phyloP scores from a whole-genome alignment of 92 coral and sea anemone genomes.

The Umimayanthus chanpuru region DNA sequence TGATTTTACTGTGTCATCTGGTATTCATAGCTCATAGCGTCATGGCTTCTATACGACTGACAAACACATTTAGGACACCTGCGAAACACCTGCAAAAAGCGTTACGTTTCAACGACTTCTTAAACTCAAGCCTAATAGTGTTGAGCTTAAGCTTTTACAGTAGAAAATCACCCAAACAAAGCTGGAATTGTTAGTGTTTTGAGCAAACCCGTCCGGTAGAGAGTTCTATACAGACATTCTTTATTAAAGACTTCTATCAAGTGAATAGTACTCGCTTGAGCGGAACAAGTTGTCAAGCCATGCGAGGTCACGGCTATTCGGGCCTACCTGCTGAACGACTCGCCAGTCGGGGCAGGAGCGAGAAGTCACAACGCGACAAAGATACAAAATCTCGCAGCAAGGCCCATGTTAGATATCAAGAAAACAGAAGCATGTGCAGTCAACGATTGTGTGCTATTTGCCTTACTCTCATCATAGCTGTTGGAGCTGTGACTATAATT shows the following conservation, averaged over 20 bases:
- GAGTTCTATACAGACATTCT: background rate
- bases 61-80: constrained; percentile 1
- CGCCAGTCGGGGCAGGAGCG: background rate
- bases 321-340: constrained; percentile 7
- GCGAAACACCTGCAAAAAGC: constrained; percentile 5
- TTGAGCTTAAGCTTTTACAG: background rate
- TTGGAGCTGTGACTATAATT: constrained; percentile 77
- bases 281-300: background rate
- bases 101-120: constrained; percentile 11
- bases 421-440: constrained; percentile 51
- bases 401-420: constrained; percentile 56
- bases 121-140: background rate
- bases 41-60: background rate
- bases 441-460: constrained; percentile 66
- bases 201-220: background rate
- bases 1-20: constrained; percentile 2
- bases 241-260: background rate
- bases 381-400: constrained; percentile 5
- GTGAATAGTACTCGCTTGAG: background rate
- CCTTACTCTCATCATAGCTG: constrained; percentile 70
- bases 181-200: background rate
- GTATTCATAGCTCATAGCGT: constrained; percentile 43
- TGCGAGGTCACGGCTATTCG: constrained; percentile 32
- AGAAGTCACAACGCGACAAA: constrained; percentile 25
- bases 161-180: background rate